Conservation (phyloP, 2,797 vertebrate genomes). For the Pelochelys cantorii region DNA sequence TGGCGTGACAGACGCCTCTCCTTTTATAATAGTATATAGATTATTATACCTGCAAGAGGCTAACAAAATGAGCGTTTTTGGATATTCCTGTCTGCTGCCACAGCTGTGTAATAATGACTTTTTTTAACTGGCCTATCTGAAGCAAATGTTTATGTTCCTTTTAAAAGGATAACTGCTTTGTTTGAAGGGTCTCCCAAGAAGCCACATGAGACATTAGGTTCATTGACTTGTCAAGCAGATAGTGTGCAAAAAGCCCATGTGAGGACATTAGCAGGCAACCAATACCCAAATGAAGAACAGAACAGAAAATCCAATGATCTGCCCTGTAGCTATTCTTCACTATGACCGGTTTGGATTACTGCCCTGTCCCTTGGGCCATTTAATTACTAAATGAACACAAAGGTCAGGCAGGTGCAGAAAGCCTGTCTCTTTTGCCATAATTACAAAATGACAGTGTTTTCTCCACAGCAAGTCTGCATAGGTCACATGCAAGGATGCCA, state of each 20-base stretch:
- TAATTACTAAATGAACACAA: constrained; percentile 64
- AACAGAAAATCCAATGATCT: background rate
- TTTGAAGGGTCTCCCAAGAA: background rate
- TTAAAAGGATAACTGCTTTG: background rate
- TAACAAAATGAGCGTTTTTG: background rate
- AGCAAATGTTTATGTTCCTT: background rate
- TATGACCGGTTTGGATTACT: background rate
- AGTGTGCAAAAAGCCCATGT: constrained; percentile 14
- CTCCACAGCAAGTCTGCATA: background rate
- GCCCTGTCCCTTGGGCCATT: no score
- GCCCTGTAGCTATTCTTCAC: background rate
- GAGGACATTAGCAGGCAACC: background rate
- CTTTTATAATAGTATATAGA: background rate
- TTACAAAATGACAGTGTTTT: constrained; percentile 26
- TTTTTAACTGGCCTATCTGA: background rate
- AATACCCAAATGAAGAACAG: background rate
- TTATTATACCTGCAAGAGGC: background rate
- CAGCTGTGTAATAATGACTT: background rate
- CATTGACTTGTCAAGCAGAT: constrained; percentile 45
- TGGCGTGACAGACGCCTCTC: no score
- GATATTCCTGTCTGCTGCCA: background rate
- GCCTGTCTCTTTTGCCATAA: constrained; percentile 21
- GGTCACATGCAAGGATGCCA: rapidly evolving
- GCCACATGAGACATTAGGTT: background rate
- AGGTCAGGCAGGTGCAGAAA: constrained; percentile 56